phyloP scores from a whole-genome alignment of 2,797 vertebrate genomes.

The Phylloscopus collybita region DNA sequence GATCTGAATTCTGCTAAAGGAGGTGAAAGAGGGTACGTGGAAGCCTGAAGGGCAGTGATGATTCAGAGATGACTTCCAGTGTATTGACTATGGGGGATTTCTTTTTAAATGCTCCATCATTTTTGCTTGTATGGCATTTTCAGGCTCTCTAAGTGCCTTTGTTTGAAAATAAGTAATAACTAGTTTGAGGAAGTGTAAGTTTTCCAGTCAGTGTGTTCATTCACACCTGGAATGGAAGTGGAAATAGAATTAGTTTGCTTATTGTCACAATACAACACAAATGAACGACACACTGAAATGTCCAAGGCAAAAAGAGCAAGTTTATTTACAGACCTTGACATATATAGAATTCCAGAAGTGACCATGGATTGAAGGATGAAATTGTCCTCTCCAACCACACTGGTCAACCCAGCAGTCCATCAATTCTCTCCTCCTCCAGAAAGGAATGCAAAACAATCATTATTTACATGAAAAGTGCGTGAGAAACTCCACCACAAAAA shows the following conservation, averaged over 20 bases:
- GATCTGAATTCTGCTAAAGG: background rate
- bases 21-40: background rate
- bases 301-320: too few species aligned
- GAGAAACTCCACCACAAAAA: too few species aligned
- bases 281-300: too few species aligned
- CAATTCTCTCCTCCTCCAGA: too few species aligned
- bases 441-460: too few species aligned
- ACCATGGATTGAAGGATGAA: too few species aligned
- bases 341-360: too few species aligned
- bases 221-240: background rate
- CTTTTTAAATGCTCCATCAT: background rate
- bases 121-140: background rate
- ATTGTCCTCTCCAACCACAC: too few species aligned
- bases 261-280: too few species aligned
- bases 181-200: background rate
- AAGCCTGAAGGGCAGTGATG: background rate
- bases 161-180: conserved; percentile 33
- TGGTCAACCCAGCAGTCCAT: too few species aligned
- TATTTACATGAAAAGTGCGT: too few species aligned
- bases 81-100: background rate
- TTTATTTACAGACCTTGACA: too few species aligned
- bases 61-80: background rate
- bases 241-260: conserved; percentile 6
- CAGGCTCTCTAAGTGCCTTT: background rate
- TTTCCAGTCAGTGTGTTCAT: conserved; percentile 7